Evolutionary conservation across 2,888 invertebrate species (phyloP).

Genomic region (Allygus modestus): DNA sequence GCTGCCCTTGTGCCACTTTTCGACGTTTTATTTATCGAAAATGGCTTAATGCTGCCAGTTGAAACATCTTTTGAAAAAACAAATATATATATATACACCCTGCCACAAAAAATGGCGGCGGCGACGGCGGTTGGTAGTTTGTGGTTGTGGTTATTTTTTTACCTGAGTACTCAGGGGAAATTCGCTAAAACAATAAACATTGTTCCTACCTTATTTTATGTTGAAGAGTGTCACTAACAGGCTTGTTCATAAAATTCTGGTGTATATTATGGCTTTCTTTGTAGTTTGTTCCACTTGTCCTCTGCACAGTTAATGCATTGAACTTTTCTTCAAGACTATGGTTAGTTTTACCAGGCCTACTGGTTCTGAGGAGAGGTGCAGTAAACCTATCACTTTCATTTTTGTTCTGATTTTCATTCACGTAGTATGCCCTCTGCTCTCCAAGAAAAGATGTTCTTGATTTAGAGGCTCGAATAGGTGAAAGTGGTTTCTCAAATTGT

Average conservation of each 20-base stretch:
- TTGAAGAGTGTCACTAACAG: not conserved
- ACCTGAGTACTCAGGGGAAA: too few species aligned
- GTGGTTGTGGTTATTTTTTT: too few species aligned
- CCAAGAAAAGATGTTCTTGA: constrained; percentile 11
- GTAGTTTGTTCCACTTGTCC: not conserved
- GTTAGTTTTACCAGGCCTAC: not conserved
- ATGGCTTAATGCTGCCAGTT: too few species aligned
- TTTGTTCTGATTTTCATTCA: constrained; percentile 32
- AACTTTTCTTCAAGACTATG: constrained; percentile 21
- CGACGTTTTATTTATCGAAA: too few species aligned
- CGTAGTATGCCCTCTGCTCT: not conserved
- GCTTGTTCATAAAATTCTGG: not conserved
- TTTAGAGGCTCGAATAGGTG: not conserved
- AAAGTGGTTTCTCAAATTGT: constrained; percentile 23
- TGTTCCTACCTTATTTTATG: constrained; percentile 45
- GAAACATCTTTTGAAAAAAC: too few species aligned
- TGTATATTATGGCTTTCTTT: not conserved
- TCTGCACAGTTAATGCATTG: not conserved
- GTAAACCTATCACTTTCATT: not conserved
- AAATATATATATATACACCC: too few species aligned
- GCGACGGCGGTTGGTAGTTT: too few species aligned
- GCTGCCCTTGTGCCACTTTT: too few species aligned
- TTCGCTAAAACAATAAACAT: too few species aligned
- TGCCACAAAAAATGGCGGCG: too few species aligned
- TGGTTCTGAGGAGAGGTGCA: not conserved